A percentile compares a stretch with the other conserved stretches of the same genome.
phyloP scores from a whole-genome alignment of 2,113 vertebrate genomes.

The Centrocercus urophasianus region DNA sequence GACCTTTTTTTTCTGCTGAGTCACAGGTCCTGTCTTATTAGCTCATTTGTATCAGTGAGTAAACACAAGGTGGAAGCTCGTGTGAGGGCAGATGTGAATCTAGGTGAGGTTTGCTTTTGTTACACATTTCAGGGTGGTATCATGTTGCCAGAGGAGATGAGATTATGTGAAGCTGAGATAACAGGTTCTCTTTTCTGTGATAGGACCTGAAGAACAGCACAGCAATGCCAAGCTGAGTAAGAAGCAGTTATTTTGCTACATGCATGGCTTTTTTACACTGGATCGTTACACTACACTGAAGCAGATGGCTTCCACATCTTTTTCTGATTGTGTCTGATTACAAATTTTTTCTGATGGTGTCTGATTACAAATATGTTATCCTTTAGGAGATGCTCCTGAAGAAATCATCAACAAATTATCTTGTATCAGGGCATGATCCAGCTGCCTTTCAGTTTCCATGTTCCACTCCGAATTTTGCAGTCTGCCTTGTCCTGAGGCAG shows the following conservation, averaged over 20 bases:
- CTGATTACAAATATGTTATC: constrained; percentile 37
- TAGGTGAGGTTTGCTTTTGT: neutral
- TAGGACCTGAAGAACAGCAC: neutral
- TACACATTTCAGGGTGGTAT: neutral
- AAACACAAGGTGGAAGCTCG: neutral
- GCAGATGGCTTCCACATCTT: constrained; percentile 22
- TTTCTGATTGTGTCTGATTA: constrained; percentile 47
- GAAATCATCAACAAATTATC: neutral
- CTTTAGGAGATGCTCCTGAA: neutral
- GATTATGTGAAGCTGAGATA: neutral
- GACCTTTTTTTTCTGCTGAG: neutral
- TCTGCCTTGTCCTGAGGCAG: neutral
- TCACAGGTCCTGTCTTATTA: neutral
- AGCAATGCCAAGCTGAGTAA: neutral
- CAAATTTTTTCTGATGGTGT: constrained; percentile 28
- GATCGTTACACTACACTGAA: neutral
- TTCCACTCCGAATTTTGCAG: neutral
- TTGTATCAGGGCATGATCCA: neutral
- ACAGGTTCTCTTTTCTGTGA: neutral
- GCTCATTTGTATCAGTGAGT: neutral
- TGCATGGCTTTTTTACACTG: constrained; percentile 20
- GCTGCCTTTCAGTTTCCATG: neutral
- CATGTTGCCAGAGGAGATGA: neutral
- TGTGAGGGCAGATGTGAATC: neutral
- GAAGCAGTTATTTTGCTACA: neutral